Percentiles rank a stretch among this genome's conserved stretches.
These are phyloP conservation scores for Diplodus puntazzo DNA, from an alignment of 2,797 vertebrate genomes.

Conservation along the genomic window DNA sequence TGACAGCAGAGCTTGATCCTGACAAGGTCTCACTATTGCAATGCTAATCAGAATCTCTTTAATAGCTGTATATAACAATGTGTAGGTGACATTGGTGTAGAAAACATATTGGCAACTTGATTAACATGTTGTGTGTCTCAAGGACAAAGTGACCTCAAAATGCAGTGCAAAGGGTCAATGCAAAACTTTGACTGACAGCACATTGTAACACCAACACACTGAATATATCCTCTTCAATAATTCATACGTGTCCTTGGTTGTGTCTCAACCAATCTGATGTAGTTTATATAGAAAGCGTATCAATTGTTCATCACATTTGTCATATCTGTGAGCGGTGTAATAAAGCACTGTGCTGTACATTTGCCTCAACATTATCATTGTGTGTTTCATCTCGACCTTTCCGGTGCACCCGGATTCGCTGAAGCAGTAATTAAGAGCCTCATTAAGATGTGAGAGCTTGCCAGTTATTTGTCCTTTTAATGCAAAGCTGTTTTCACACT, in stretches of 20 bases:
- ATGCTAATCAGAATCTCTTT: slow-evolving; percentile 43
- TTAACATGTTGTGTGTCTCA: slow-evolving; percentile 30
- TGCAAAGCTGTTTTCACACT: slow-evolving; percentile 6
- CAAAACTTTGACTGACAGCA: background rate
- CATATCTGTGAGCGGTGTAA: background rate
- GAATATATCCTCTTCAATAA: background rate
- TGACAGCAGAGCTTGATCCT: slow-evolving; percentile 37
- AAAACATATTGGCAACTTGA: slow-evolving; percentile 37
- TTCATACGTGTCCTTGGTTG: background rate
- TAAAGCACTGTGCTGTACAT: slow-evolving; percentile 3
- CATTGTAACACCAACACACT: background rate
- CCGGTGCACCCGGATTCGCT: slow-evolving; percentile 9
- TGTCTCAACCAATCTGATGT: background rate
- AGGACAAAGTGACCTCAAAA: slow-evolving; percentile 25
- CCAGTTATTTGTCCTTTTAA: slow-evolving; percentile 24
- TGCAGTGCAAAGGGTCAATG: slow-evolving; percentile 6
- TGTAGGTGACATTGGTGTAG: slow-evolving; percentile 41
- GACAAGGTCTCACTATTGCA: slow-evolving; percentile 44
- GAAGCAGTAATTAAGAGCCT: slow-evolving; percentile 36
- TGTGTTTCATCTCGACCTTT: slow-evolving; percentile 32
- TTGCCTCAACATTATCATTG: background rate
- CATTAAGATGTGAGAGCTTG: slow-evolving; percentile 23
- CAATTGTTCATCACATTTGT: background rate
- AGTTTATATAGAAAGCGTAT: background rate
- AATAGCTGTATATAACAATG: slow-evolving; percentile 12